Evolutionary conservation across 2,113 vertebrate species (phyloP).

Genomic region (Onychostruthus taczanowskii): DNA sequence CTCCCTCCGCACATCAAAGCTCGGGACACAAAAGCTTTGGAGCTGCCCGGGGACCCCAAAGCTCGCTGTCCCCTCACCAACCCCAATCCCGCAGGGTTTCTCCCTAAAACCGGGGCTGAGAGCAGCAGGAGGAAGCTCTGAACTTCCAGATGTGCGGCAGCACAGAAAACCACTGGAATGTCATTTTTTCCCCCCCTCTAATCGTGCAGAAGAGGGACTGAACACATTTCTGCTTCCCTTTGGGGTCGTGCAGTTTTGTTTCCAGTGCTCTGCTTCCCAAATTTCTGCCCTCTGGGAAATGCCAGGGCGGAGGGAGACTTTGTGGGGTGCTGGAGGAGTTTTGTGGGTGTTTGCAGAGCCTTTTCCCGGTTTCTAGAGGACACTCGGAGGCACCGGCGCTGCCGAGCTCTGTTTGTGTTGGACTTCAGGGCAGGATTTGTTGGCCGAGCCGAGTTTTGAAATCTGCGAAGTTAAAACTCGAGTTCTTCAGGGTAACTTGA

Average conservation of each 20-base stretch:
- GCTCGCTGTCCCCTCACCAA: neutral
- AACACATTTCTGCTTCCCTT: neutral
- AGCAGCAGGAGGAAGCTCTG: neutral
- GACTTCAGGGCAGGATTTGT: accelerated
- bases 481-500: neutral
- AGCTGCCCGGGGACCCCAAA: neutral
- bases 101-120: neutral
- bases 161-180: neutral
- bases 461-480: neutral
- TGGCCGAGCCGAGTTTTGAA: neutral
- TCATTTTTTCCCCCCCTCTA: neutral
- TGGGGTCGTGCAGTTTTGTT: neutral
- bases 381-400: neutral
- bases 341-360: accelerated
- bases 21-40: neutral
- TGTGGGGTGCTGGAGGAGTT: neutral
- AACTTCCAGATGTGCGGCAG: neutral
- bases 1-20: neutral
- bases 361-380: accelerated
- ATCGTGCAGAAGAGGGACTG: neutral
- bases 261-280: neutral
- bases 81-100: neutral
- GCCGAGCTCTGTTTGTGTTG: neutral
- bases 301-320: neutral
- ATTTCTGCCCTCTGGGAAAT: neutral